Evolutionary conservation across 2,113 vertebrate species (phyloP), one percentile per base, ranked within the genome.

Genomic region (Pangasianodon gigas): DNA sequence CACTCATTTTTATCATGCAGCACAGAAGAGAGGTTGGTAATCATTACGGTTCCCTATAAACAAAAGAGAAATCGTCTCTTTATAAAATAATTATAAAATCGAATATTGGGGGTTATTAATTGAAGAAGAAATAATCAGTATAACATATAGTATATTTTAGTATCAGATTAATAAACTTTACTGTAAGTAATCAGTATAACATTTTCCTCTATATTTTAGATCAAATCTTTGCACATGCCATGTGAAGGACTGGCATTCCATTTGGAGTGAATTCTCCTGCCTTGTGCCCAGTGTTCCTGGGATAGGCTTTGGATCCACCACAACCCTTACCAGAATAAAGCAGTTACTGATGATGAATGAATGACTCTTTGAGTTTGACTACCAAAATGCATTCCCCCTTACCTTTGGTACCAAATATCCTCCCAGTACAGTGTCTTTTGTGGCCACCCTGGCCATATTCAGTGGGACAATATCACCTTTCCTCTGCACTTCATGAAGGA

Each of bases 401-500:
- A 96, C 95, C 94, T 96, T 96, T 44, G 95, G 95, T 89, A 97
- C 67, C 6, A 41, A 4, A 91, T 94, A 96, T 19, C 93, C 94
- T 11, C 86, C 94, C 83, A 96, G 0, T 0, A 69, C 88, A 0
- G 93, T 89, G 4, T 96, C 95, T 7, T n/a, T 90, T 0, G 0
- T 0, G 0, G 94, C 71, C 87, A 92, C 4, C 52, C 96, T 93
- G 16, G 96, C 94, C 24, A 89, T 92, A 0, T 88, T 95, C 9
- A 96, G 41, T 0, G 96, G 96, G 1, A 96, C 0, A 4, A 97
- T 94, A 16, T 96, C 95, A 32, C 92, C 54, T 86, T 94, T 95
- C 65, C 97, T 95, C 69, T 95, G 96, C 37, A 95, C 92, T 48
- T 97, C 96, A 0, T 97, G 95, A 91, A 97, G 84, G 62, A 96